Percentiles rank a stretch among this genome's conserved stretches.
These are phyloP conservation scores for Phyllostomus hastatus DNA, from an alignment of 2,113 vertebrate species.

Conservation along the genomic window DNA sequence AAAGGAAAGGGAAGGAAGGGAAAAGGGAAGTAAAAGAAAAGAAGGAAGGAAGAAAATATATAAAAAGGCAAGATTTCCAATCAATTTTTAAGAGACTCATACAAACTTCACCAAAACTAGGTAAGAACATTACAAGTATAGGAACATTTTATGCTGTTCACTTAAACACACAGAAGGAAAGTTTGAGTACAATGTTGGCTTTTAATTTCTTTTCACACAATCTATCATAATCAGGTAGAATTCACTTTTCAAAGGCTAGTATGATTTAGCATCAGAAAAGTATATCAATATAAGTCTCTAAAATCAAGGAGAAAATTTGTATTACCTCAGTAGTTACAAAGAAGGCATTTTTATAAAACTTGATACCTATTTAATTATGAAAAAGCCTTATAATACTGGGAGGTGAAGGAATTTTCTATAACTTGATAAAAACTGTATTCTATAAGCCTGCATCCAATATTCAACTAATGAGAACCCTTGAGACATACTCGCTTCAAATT, in stretches of 20 bases:
- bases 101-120: neutral
- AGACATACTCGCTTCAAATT: neutral
- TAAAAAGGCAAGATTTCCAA: neutral
- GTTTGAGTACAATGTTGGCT: neutral
- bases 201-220: neutral
- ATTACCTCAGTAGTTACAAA: neutral
- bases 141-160: neutral
- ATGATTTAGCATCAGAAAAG: neutral
- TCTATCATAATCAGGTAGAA: neutral
- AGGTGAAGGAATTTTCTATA: neutral
- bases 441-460: neutral
- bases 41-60: no score
- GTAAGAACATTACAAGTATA: neutral
- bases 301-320: neutral
- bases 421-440: neutral
- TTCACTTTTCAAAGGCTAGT: neutral
- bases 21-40: no score
- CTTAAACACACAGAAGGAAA: neutral
- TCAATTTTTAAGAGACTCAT: neutral
- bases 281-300: neutral
- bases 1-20: no score
- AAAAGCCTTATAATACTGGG: neutral
- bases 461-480: neutral
- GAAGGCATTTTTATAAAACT: neutral
- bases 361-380: neutral